These are phyloP conservation scores for Dicrostonyx torquatus DNA, from an alignment of 2,797 vertebrate species.

Conservation along the genomic window DNA sequence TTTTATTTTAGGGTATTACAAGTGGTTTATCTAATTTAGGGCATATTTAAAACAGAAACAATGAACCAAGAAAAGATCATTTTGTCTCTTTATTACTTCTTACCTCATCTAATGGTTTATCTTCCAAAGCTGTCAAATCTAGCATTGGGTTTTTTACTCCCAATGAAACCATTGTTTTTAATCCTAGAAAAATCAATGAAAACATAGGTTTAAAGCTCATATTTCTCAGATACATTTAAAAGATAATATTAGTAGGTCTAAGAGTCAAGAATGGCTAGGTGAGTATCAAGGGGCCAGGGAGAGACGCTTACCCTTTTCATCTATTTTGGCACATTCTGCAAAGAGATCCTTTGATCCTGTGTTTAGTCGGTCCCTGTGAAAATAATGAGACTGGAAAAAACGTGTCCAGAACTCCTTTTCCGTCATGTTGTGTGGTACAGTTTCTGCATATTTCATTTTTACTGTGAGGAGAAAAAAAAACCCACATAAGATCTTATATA, in stretches of 20 bases:
- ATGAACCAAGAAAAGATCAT: slow-evolving; percentile 6
- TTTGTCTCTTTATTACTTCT: slow-evolving; percentile 69
- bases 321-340: slow-evolving; percentile 98
- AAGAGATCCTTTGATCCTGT: slow-evolving; percentile 98
- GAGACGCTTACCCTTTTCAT: slow-evolving; percentile 93
- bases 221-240: slow-evolving; percentile 41
- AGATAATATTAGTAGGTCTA: neutral
- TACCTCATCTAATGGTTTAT: slow-evolving; percentile 98
- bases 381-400: slow-evolving; percentile 99
- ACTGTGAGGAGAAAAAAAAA: slow-evolving; percentile 86
- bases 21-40: neutral
- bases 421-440: slow-evolving; percentile 97
- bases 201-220: slow-evolving; percentile 28
- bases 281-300: neutral
- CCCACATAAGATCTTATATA: slow-evolving; percentile 11
- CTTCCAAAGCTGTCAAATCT: slow-evolving; percentile 95
- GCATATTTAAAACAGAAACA: neutral
- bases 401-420: slow-evolving; percentile 99
- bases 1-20: slow-evolving; percentile 32
- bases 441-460: slow-evolving; percentile 98
- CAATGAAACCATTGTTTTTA: slow-evolving; percentile 96
- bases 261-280: neutral
- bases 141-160: slow-evolving; percentile 98
- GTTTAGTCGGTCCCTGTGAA: slow-evolving; percentile 97
- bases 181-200: slow-evolving; percentile 86